Conservation (phyloP, 2,797 vertebrate genomes). For the Sardinella longiceps region DNA sequence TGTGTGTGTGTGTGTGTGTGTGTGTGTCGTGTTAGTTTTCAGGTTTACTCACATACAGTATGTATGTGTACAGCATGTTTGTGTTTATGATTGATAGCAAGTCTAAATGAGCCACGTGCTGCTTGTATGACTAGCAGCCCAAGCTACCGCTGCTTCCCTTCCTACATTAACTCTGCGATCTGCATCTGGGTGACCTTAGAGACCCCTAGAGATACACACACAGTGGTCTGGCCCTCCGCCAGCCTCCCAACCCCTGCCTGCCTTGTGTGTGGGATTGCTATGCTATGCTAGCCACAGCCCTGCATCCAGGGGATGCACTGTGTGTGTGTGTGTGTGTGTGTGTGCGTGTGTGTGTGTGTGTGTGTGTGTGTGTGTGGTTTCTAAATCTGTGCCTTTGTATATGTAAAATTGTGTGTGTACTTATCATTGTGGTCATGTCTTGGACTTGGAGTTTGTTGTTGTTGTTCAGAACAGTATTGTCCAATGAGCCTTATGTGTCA, state of each 20-base stretch:
- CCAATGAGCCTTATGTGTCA: too few relatives aligned
- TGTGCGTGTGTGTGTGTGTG: conserved; percentile 10
- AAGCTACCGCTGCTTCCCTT: background rate
- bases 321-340: conserved; percentile 35
- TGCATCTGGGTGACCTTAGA: background rate
- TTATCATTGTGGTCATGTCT: background rate
- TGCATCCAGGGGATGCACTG: background rate
- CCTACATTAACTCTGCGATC: background rate
- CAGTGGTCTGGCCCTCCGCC: background rate
- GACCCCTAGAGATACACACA: background rate
- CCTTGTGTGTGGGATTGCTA: background rate
- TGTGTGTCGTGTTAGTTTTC: background rate
- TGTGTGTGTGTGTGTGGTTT: background rate
- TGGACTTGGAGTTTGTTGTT: too few relatives aligned
- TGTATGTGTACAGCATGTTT: background rate
- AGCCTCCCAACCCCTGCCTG: background rate
- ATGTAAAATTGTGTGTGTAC: too few relatives aligned
- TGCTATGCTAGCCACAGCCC: background rate
- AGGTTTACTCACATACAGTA: background rate
- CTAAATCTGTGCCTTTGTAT: too few relatives aligned
- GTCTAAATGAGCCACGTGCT: background rate
- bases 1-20: background rate
- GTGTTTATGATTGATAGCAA: background rate
- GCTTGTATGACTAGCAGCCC: background rate
- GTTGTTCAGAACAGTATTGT: too few relatives aligned